Evolutionary conservation across 2,797 vertebrate genomes (phyloP).

Genomic region (Anabas testudineus): DNA sequence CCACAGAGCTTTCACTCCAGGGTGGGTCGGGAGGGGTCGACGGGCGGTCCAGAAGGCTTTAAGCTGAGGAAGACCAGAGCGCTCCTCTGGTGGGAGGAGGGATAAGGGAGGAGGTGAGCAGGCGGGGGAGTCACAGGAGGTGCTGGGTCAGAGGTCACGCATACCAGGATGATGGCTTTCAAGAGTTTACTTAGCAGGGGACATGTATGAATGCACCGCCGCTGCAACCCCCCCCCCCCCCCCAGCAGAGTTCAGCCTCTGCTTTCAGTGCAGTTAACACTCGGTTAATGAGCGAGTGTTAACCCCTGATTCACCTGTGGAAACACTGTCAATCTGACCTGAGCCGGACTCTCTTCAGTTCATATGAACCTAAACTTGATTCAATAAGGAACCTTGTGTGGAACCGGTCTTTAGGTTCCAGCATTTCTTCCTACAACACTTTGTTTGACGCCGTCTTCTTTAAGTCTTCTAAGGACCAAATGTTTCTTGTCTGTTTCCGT

Average conservation of each 20-base stretch:
- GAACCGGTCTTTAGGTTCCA: too few species aligned
- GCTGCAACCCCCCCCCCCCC: background rate
- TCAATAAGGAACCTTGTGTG: too few species aligned
- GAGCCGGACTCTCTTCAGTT: too few species aligned
- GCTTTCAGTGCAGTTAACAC: background rate
- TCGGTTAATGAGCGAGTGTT: too few species aligned
- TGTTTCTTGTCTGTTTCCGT: too few species aligned
- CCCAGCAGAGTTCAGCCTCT: background rate
- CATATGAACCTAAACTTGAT: too few species aligned
- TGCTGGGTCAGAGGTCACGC: slow-evolving; percentile 69
- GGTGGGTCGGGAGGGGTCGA: slow-evolving; percentile 75
- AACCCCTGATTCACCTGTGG: too few species aligned
- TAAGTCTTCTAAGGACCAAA: too few species aligned
- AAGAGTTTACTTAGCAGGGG: slow-evolving; percentile 47
- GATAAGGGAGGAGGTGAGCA: background rate
- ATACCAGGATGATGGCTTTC: slow-evolving; percentile 70
- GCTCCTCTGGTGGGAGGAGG: slow-evolving; percentile 44
- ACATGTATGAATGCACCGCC: slow-evolving; percentile 35
- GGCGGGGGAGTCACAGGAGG: slow-evolving; percentile 53
- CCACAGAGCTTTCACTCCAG: slow-evolving; percentile 82
- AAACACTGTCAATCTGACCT: too few species aligned
- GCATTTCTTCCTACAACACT: too few species aligned
- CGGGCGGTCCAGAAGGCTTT: slow-evolving; percentile 56
- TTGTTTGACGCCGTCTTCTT: too few species aligned
- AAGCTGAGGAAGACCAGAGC: slow-evolving; percentile 76